A percentile compares a stretch with the other conserved stretches of the same genome.
These are phyloP conservation scores for Callithrix jacchus DNA, from an alignment of 2,113 vertebrate genomes.

Conservation along the genomic window DNA sequence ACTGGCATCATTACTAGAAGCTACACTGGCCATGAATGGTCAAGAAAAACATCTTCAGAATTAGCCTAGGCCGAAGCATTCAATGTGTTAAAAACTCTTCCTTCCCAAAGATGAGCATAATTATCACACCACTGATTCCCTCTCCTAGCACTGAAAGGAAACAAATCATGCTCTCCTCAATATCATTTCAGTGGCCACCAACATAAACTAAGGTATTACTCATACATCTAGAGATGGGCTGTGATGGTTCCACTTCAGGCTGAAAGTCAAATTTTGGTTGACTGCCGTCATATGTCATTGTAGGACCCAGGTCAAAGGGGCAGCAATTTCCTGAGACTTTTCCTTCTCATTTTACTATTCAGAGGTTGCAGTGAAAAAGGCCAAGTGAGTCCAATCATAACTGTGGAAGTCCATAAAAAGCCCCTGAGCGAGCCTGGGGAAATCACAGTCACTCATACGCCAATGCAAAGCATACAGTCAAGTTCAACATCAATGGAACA, in stretches of 20 bases:
- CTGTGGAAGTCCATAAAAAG: neutral
- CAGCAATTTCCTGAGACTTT: accelerated
- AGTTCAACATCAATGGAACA: neutral
- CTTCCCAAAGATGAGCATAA: neutral
- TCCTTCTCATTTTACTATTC: neutral
- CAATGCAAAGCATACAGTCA: neutral
- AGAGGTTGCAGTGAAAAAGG: neutral
- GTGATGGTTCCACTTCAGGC: neutral
- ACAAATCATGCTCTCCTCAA: neutral
- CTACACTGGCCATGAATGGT: neutral
- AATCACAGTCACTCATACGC: neutral
- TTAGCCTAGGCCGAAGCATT: slow-evolving; percentile 51
- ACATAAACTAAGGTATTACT: neutral
- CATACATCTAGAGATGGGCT: neutral
- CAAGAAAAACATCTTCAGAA: slow-evolving; percentile 47
- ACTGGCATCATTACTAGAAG: neutral
- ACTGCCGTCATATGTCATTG: neutral
- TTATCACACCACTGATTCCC: neutral
- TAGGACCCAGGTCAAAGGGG: neutral
- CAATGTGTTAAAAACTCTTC: neutral
- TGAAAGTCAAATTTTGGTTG: neutral
- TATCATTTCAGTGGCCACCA: neutral
- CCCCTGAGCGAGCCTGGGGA: neutral
- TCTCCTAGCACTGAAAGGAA: neutral
- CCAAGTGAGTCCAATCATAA: neutral